Percentiles rank a stretch among this genome's conserved stretches.
Evolutionary conservation across 2,113 vertebrate genomes (phyloP).

Genomic region (Columba janthina): DNA sequence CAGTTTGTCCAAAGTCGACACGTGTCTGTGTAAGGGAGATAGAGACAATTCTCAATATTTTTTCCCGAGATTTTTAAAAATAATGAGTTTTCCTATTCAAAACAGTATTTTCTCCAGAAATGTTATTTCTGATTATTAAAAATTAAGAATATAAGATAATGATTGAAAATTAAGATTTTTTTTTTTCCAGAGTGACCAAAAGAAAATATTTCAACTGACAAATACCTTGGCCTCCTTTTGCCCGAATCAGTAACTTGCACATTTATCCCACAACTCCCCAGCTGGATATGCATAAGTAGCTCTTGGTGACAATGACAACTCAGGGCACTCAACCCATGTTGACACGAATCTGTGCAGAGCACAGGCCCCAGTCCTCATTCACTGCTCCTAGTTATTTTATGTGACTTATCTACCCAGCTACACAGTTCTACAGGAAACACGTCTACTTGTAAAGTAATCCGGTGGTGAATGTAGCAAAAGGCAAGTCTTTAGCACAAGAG

Average conservation of each 20-base stretch:
- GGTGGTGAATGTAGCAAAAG: background rate
- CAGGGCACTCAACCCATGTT: background rate
- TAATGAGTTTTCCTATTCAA: background rate
- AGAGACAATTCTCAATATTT: background rate
- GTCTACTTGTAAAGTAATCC: background rate
- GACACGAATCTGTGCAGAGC: background rate
- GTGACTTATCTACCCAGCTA: background rate
- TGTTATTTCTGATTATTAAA: background rate
- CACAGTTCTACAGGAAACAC: background rate
- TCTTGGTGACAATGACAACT: background rate
- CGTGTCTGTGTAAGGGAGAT: background rate
- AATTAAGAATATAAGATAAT: background rate
- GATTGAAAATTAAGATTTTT: background rate
- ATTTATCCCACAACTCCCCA: background rate
- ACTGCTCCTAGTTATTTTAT: background rate
- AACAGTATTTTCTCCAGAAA: background rate
- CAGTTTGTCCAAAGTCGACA: background rate
- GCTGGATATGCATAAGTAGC: background rate
- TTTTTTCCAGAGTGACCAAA: background rate
- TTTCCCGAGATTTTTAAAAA: background rate
- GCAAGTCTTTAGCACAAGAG: background rate
- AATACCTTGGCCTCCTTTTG: background rate
- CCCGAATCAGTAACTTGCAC: background rate
- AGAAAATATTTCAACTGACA: background rate
- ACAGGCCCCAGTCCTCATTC: background rate